Percentiles rank a stretch among this genome's conserved stretches.
Conservation (phyloP, 2,797 vertebrate genomes). For the Yasuhikotakia modesta region DNA sequence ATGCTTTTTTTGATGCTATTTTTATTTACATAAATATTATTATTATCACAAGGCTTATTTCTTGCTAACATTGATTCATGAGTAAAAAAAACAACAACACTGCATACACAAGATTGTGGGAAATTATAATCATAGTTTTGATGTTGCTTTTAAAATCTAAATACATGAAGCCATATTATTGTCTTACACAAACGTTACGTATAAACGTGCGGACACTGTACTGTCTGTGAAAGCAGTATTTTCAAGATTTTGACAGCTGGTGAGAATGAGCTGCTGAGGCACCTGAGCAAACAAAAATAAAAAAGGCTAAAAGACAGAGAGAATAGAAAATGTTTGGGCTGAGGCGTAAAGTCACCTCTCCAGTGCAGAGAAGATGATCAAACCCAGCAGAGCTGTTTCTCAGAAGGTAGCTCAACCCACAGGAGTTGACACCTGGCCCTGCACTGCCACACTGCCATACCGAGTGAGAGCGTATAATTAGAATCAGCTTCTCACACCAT, state of each 20-base stretch:
- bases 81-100: too few species aligned
- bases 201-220: not conserved
- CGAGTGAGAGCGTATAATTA: constrained; percentile 33
- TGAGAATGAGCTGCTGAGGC: not conserved
- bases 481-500: not conserved
- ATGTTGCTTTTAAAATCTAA: not conserved
- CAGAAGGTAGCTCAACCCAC: constrained; percentile 16
- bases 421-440: constrained; percentile 23
- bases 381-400: constrained; percentile 24
- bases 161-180: not conserved
- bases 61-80: too few species aligned
- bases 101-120: not conserved
- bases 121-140: not conserved
- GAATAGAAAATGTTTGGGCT: constrained; percentile 17
- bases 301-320: constrained; percentile 15
- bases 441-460: constrained; percentile 4
- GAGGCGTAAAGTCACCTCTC: not conserved
- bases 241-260: not conserved
- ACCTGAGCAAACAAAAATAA: constrained; percentile 20
- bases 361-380: constrained; percentile 26
- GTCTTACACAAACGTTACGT: not conserved
- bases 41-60: too few species aligned
- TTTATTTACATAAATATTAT: too few species aligned
- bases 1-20: not conserved
- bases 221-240: not conserved